Conservation (phyloP, 2,113 vertebrate species). For the Nesoenas mayeri region DNA sequence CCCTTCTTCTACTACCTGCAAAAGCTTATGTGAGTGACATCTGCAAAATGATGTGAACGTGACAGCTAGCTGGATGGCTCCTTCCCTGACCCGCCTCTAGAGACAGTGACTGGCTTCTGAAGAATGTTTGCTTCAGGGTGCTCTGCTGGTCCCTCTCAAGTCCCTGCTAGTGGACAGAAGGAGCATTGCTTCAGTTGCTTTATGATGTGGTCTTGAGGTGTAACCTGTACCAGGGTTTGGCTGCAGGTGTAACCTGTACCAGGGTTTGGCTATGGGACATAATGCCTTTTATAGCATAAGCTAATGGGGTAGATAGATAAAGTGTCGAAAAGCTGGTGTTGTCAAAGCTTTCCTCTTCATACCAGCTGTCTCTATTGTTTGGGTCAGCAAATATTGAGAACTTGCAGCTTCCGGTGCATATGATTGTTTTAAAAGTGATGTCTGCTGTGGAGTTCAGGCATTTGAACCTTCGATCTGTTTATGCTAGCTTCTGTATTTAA, state of each 20-base stretch:
- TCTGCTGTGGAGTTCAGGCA: background rate
- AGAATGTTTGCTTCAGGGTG: background rate
- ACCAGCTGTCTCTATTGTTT: background rate
- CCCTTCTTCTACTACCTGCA: background rate
- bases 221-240: background rate
- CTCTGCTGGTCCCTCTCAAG: background rate
- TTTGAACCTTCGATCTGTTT: background rate
- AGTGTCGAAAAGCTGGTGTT: background rate
- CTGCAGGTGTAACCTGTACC: background rate
- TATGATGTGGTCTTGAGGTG: background rate
- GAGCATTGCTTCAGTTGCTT: background rate
- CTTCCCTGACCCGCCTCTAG: background rate
- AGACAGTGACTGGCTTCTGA: background rate
- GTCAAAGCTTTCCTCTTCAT: background rate
- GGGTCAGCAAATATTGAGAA: background rate
- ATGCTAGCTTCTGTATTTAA: background rate
- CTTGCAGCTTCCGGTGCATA: background rate
- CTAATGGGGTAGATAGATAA: background rate
- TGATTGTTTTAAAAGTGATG: background rate
- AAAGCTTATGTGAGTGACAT: background rate
- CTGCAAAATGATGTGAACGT: background rate
- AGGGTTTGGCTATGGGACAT: background rate
- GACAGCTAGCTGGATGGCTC: background rate
- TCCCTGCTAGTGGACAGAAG: background rate
- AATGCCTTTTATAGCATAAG: background rate